These are phyloP conservation scores for Nannobrachium achirus DNA, from an alignment of 2,113 vertebrate genomes.

Conservation along the genomic window DNA sequence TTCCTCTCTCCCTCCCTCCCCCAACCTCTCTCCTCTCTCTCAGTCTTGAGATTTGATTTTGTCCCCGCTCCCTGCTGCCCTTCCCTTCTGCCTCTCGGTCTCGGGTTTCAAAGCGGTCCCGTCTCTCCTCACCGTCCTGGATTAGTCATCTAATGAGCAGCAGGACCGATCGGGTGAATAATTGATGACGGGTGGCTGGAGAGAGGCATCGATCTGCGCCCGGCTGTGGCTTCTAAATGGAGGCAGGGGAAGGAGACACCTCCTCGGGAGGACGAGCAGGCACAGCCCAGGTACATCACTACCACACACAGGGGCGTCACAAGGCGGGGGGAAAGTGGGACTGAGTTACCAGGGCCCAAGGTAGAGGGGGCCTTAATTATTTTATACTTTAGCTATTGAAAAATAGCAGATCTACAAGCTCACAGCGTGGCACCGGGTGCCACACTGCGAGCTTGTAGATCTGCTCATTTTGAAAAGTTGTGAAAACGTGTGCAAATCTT, in stretches of 20 bases:
- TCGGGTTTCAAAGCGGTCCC: slow-evolving; percentile 69
- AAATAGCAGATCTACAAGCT: too few species aligned
- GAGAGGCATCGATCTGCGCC: slow-evolving; percentile 69
- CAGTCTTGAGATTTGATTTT: background rate
- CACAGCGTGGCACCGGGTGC: too few species aligned
- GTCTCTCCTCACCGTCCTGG: slow-evolving; percentile 56
- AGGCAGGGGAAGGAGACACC: slow-evolving; percentile 56
- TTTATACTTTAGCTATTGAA: too few species aligned
- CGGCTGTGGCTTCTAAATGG: slow-evolving; percentile 66
- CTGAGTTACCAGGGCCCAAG: too few species aligned
- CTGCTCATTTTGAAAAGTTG: too few species aligned
- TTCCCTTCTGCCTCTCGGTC: slow-evolving; percentile 46
- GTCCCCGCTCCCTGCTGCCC: slow-evolving; percentile 18
- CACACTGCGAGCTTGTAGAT: too few species aligned
- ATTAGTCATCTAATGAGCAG: slow-evolving; percentile 77
- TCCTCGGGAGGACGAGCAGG: slow-evolving; percentile 46
- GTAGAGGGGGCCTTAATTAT: too few species aligned
- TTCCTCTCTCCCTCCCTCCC: slow-evolving; percentile 33
- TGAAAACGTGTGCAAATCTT: too few species aligned
- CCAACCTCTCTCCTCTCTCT: slow-evolving; percentile 31
- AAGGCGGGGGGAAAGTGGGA: too few species aligned
- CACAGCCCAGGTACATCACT: slow-evolving; percentile 41
- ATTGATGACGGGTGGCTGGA: slow-evolving; percentile 70
- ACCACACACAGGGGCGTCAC: slow-evolving; percentile 26
- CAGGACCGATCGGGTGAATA: slow-evolving; percentile 76